phyloP scores from a whole-genome alignment of 2,113 vertebrate species.

The Pheucticus melanocephalus region DNA sequence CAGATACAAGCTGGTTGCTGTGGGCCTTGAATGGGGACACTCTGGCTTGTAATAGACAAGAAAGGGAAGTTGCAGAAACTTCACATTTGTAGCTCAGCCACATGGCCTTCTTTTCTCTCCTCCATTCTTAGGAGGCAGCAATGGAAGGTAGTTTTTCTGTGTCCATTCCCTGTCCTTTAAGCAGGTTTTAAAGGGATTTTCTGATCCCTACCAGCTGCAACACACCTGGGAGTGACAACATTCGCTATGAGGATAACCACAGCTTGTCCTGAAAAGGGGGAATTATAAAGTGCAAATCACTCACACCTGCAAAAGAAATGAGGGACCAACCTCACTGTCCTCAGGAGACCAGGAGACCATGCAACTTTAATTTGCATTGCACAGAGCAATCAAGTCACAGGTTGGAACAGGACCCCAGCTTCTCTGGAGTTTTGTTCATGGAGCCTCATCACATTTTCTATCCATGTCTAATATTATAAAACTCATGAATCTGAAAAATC shows the following conservation, averaged over 20 bases:
- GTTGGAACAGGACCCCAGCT: not conserved
- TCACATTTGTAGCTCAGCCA: not conserved
- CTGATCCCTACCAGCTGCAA: not conserved
- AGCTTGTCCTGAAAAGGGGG: not conserved
- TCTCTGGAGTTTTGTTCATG: not conserved
- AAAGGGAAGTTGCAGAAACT: not conserved
- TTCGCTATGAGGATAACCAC: not conserved
- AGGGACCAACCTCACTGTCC: not conserved
- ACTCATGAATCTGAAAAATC: not conserved
- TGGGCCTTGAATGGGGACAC: not conserved
- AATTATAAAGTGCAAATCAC: not conserved
- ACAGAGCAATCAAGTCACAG: not conserved
- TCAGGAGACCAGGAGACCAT: not conserved
- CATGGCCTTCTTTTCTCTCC: not conserved
- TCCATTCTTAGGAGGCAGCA: not conserved
- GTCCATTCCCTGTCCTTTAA: not conserved
- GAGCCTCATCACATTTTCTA: not conserved
- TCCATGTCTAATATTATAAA: not conserved
- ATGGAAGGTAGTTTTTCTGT: not conserved
- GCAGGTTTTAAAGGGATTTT: not conserved
- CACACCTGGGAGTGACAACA: not conserved
- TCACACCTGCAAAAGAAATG: not conserved
- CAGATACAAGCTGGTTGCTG: accelerated
- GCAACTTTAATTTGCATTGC: not conserved
- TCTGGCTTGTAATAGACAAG: not conserved